These are phyloP conservation scores for Eulithis testata DNA, from an alignment of 2,888 invertebrate species.

Conservation along the genomic window DNA sequence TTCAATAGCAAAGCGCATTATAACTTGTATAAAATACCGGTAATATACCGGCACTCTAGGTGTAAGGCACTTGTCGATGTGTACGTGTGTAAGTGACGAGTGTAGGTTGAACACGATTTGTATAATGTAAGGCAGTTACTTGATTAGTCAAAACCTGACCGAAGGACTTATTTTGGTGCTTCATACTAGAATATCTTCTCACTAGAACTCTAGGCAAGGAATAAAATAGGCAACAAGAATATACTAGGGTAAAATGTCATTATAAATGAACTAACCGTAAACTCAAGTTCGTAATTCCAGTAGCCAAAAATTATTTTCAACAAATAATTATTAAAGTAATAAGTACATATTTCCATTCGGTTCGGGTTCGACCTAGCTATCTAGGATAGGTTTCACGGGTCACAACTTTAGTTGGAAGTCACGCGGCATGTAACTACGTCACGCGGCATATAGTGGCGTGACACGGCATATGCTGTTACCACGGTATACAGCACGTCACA, in stretches of 20 bases:
- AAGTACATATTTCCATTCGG: not conserved
- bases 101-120: conserved; percentile 10
- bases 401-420: too few species aligned
- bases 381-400: not conserved
- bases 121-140: too few species aligned
- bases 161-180: not conserved
- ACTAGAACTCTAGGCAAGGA: too few species aligned
- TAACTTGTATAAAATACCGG: conserved; percentile 1
- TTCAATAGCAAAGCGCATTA: conserved; percentile 22
- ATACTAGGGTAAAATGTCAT: too few species aligned
- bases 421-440: too few species aligned
- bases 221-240: too few species aligned
- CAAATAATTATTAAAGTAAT: too few species aligned
- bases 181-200: too few species aligned
- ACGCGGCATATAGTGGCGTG: not conserved
- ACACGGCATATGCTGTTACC: conserved; percentile 44
- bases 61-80: conserved; percentile 26
- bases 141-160: conserved; percentile 10
- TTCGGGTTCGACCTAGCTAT: conserved; percentile 1
- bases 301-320: too few species aligned
- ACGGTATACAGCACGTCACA: conserved; percentile 46
- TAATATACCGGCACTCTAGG: not conserved
- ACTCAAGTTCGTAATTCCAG: too few species aligned
- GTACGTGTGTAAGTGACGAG: conserved; percentile 29
- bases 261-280: too few species aligned